Base-by-base conservation (phyloP, 2,888 invertebrate species). In the Gymnocheta viridis region DNA sequence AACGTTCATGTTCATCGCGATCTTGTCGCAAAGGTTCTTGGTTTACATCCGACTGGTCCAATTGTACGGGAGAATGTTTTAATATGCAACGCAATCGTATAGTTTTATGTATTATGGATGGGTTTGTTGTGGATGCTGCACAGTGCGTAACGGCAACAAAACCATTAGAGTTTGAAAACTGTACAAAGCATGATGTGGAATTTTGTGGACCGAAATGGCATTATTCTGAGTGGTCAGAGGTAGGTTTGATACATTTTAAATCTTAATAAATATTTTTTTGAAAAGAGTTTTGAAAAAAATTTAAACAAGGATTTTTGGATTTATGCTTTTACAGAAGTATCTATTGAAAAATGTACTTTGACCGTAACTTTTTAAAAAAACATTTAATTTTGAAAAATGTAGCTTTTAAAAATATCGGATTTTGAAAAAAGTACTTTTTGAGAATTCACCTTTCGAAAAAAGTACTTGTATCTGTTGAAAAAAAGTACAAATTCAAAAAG, bases 11-110 rank as follows among this genome's bases (percentile, higher is more conserved):
- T 89, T 93, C 76, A 22, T 22, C 35, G 93, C 93, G 51, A 14
- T 94, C 93, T 82, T 97, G 95, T 91, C 94, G 92, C 87, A 92
- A 91, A 44, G 95, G 96, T 3, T 93, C 95, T 87, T 98, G 98
- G 98, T 97, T 96, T 89, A 93, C 95, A 35, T 96, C 97, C 47
- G 94, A 94, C 7, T 96, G 95, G 95, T 93, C 94, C 44, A 87
- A 92, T 47, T 90, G 90, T 66, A 86, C 87, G 0, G 90, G 90
- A 1, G 89, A 90, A 60, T 93, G 93, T 47, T 92, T 89, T 51
- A 89, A 88, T 73, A 74, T 89, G 41, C 86, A 88, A 19, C 87
- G 88, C 5, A 86, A 85, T 19, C 88, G 91, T 10, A 77, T 82
- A 10, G 89, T 90, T 9, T 62, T 89, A 17, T 91, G 91, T 29